Evolutionary conservation across 2,113 vertebrate genomes (phyloP), one percentile per base, ranked within the genome.

Genomic region (Salminus brasiliensis): DNA sequence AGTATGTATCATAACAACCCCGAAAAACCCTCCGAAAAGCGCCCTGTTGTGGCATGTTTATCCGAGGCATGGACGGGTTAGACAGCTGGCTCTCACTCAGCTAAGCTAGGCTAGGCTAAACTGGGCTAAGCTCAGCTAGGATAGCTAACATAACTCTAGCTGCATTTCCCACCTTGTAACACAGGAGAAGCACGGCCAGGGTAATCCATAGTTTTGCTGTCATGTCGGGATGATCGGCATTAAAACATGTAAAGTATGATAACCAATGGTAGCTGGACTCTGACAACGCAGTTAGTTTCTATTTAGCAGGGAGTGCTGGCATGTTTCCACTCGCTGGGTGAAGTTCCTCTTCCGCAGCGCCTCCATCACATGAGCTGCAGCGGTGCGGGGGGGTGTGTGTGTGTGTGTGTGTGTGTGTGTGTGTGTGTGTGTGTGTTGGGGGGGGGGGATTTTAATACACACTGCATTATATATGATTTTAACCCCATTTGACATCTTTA

Each of bases 151-250:
- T n/a, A 1, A 11, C 23, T 11, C 1, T 13, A 0, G 53, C 53
- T 30, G 0, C 16, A 13, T 21, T 18, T 63, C 62, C 89, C 72
- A 93, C 92, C 91, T 76, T 59, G n/a, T 83, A 82, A 4, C 67
- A 75, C 4, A 81, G 30, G 60, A 86, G 73, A 52, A 89, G 8
- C 4, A 85, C 23, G 9, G 70, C 74, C 29, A 92, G 53, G 7
- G 87, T 3, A 2, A 86, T 43, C 47, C 52, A 81, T 9, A 57
- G 55, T 41, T 43, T 60, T 7, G 18, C 55, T 5, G 84, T 82
- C 91, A 92, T 92, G 5, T 45, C 77, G 59, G 49, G n/a, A 68
- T 49, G 73, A 77, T 81, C 52, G 25, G 78, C 25, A 1, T 39
- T 16, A 3, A 12, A 43, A 1, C 4, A 4, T 13, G 0, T n/a